Base-by-base conservation (phyloP, 2,888 invertebrate genomes). In the Norana najaformis region DNA sequence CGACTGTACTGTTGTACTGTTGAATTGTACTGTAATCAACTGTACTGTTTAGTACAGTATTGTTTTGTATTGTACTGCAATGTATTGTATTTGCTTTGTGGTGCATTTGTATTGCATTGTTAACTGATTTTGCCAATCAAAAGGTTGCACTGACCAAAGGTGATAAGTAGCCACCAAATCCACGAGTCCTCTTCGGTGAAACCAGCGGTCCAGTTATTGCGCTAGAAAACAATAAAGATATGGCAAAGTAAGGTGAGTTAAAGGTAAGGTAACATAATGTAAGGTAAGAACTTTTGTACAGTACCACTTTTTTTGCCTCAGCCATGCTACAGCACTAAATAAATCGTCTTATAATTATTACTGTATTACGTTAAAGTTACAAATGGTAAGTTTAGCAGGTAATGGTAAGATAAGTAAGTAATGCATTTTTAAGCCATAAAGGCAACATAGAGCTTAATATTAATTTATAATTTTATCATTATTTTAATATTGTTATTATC, bases 171-270 rank as follows among this genome's bases (percentile, higher is more conserved):
- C 85, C 85, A 85, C 85, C 85, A 85, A 16, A 85, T 37, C 85
- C 85, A 85, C 85, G 85, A 85, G 14, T 85, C 85, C 37, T 85
- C 85, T 37, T 85, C 85, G 34, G 85, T 85, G 36, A 85, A 37
- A 85, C 85, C 85, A 37, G 36, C 85, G 37, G 85, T 85, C 85
- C 85, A 85, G 37, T 85, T 85, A 37, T 85, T 85, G 36, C 85
- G 85, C 85, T 85, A n/a, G 18, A 85, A 85, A 85, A 36, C 35
- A 85, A 85, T 20, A 85, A 85, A 85, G n/a, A 13, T n/a, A 69
- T n/a, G n/a, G 69, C 30, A n/a, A 69, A 8, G 69, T n/a, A 69
- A n/a, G 69, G n/a, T 30, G 30, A n/a, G 30, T 69, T 69, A 69
- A 69, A 23, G 69, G n/a, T n/a, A 16, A 30, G 30, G n/a, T 8